Base-by-base conservation (phyloP, 2,113 vertebrate genomes). In the Petromus typicus region DNA sequence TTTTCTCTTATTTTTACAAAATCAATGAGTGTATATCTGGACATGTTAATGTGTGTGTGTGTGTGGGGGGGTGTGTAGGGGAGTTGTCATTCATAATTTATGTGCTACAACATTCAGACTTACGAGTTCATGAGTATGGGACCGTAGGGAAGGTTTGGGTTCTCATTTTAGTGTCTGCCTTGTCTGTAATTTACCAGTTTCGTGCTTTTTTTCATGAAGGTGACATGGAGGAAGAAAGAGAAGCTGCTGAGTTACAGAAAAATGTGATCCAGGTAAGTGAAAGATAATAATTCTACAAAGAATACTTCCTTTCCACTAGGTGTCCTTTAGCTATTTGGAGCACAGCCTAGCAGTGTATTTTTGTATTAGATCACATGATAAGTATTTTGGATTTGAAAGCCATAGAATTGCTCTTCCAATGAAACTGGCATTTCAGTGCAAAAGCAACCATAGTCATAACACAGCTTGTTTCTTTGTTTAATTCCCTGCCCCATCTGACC, bases 161-260 rank as follows among this genome's bases (percentile, higher is more conserved):
- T 89, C n/a, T 81, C 6, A 14, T 78, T 61, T 80, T 2, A 5
- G 73, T 30, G 56, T 73, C 6, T 75, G 43, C 48, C 10, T 91
- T 66, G 86, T 23, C 32, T 71, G 20, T 93, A 59, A 88, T 67
- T 79, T 89, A 40, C 81, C 30, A 54, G 0, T 78, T 22, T 23
- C 59, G n/a, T 86, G 27, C 59, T 57, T 96, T 80, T 85, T 82
- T 95, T 93, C 43, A 59, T 86, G 56, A 96, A 93, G 78, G 82
- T 27, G 75, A 48, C 86, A 94, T 93, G 94, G 80, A 78, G 17
- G 13, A 86, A 61, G 61, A 86, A 86, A 89, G 80, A 79, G 81
- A 1, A 69, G 40, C 61, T 56, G 30, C 48, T 43, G 84, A 89
- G 10, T 89, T 91, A 67, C 79, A 17, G 67, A 86, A 67, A 91